Conservation (phyloP, 2,113 vertebrate species). For the Ageneiosus marmoratus region DNA sequence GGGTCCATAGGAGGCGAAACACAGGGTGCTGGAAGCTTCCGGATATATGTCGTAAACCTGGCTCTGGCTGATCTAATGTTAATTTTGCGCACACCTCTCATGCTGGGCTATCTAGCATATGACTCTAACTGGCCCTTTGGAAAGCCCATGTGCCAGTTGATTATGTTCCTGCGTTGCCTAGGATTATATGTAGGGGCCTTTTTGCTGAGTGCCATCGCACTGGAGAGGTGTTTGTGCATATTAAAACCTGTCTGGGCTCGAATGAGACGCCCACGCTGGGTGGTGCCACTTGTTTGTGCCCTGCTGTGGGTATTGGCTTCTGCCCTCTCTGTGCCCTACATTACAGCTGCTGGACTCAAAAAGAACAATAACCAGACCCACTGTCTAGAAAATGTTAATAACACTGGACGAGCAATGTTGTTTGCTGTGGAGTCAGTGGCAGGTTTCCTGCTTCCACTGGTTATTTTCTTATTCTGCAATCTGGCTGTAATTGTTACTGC, state of each 20-base stretch:
- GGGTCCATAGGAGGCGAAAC: conserved; percentile 61
- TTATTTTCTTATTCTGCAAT: conserved; percentile 74
- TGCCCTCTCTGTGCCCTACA: conserved; percentile 66
- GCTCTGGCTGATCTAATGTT: conserved; percentile 74
- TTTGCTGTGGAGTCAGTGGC: conserved; percentile 66
- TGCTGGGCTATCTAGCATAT: conserved; percentile 66
- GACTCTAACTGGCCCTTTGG: conserved; percentile 70
- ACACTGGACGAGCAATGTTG: conserved; percentile 28
- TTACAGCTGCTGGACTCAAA: conserved; percentile 37
- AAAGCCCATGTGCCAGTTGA: conserved; percentile 53
- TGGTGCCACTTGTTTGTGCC: conserved; percentile 67
- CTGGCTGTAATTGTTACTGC: conserved; percentile 65
- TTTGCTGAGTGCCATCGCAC: conserved; percentile 71
- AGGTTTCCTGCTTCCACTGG: conserved; percentile 72
- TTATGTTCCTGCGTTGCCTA: conserved; percentile 70
- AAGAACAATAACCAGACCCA: not conserved
- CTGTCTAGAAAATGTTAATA: conserved; percentile 46
- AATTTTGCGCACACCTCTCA: conserved; percentile 69
- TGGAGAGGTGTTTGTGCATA: conserved; percentile 76
- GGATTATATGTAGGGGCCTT: conserved; percentile 73
- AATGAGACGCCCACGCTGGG: conserved; percentile 68
- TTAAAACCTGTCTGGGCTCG: conserved; percentile 74
- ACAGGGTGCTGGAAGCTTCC: conserved; percentile 69
- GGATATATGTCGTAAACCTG: conserved; percentile 74
- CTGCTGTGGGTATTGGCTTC: conserved; percentile 66